Percentiles rank a stretch among this genome's conserved stretches.
phyloP scores from a whole-genome alignment of 2,888 invertebrate species.

The Globia sparganii region DNA sequence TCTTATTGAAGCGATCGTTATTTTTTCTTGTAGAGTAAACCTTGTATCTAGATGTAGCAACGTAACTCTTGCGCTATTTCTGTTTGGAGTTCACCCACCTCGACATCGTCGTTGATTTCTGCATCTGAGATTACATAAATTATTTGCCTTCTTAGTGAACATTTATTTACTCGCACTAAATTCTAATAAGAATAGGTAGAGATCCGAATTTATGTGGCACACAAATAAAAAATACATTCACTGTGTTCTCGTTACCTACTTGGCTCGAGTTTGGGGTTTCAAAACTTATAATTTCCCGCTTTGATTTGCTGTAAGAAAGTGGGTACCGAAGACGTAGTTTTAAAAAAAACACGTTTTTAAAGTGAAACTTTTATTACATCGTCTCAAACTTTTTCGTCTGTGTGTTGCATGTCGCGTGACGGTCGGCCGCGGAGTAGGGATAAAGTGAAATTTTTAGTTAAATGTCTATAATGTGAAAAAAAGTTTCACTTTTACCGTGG shows the following conservation, averaged over 20 bases:
- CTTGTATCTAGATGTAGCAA: slow-evolving; percentile 74
- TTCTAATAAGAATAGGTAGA: slow-evolving; percentile 22
- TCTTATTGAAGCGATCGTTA: slow-evolving; percentile 35
- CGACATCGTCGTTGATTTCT: slow-evolving; percentile 78
- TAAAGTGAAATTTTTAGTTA: too few species aligned
- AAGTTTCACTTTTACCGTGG: too few species aligned
- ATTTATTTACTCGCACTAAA: slow-evolving; percentile 43
- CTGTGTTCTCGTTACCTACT: slow-evolving; percentile 46
- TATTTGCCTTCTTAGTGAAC: slow-evolving; percentile 44
- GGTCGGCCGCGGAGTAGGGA: too few species aligned
- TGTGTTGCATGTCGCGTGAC: too few species aligned
- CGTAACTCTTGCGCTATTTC: slow-evolving; percentile 82
- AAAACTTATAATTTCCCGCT: slow-evolving; percentile 5
- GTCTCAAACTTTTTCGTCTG: too few species aligned
- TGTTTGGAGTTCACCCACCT: slow-evolving; percentile 85
- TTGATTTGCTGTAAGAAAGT: neutral
- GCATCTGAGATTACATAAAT: slow-evolving; percentile 71
- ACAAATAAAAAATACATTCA: slow-evolving; percentile 24
- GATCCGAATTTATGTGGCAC: slow-evolving; percentile 9
- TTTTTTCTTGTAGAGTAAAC: slow-evolving; percentile 68
- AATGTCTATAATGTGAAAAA: too few species aligned
- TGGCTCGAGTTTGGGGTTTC: slow-evolving; percentile 41
- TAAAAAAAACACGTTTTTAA: neutral
- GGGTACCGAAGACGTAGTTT: neutral
- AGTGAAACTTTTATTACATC: too few species aligned